These are phyloP conservation scores for Trogon surrucura DNA, from an alignment of 2,113 vertebrate genomes.

Conservation along the genomic window DNA sequence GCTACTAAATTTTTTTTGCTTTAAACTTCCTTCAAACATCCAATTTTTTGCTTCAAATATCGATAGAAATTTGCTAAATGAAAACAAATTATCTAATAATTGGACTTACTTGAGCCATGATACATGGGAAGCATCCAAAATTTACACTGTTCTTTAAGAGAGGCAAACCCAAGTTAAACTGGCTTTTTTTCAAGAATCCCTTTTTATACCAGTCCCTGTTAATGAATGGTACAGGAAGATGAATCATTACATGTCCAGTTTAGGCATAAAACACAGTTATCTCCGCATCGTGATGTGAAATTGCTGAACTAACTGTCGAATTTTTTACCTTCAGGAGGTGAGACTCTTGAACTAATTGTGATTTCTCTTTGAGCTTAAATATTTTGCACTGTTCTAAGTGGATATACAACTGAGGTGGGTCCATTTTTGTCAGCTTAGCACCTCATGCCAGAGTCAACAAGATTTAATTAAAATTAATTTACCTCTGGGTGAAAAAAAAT, in stretches of 20 bases:
- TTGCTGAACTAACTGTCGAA: not conserved
- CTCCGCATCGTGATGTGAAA: not conserved
- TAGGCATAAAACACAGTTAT: not conserved
- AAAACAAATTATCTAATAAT: not conserved
- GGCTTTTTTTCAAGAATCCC: not conserved
- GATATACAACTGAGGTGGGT: not conserved
- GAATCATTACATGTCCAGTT: not conserved
- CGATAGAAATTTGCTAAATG: not conserved
- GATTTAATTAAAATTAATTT: constrained; percentile 50
- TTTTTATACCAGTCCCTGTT: not conserved
- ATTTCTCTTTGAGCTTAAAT: not conserved
- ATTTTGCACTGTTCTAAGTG: not conserved
- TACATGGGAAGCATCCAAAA: not conserved
- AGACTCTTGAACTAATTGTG: not conserved
- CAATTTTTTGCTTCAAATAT: not conserved
- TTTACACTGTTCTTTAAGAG: not conserved
- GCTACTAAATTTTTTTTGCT: not conserved
- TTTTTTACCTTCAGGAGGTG: not conserved
- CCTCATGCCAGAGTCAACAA: not conserved
- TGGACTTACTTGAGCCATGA: not conserved
- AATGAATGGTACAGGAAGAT: not conserved
- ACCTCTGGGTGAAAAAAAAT: not conserved
- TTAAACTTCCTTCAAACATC: not conserved
- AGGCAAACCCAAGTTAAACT: not conserved
- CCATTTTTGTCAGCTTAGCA: not conserved